Evolutionary conservation across 2,888 invertebrate species (phyloP).

Genomic region (Pristionchus mayeri): DNA sequence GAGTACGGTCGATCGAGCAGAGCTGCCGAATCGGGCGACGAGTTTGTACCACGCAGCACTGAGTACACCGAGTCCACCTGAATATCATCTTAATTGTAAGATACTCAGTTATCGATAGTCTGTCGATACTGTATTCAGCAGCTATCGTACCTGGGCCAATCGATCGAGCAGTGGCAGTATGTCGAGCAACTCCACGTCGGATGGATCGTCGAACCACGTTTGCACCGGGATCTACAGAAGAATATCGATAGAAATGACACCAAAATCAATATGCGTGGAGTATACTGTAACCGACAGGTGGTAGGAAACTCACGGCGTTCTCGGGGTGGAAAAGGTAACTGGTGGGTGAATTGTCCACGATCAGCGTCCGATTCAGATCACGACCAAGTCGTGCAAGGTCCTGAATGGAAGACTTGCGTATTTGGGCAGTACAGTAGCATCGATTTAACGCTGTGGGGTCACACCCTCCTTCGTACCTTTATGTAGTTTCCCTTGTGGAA

Average conservation of each 20-base stretch:
- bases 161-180: constrained; percentile 98
- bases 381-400: constrained; percentile 97
- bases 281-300: not conserved
- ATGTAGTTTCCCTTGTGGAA: constrained; percentile 99
- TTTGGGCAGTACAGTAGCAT: not conserved
- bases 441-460: too few relatives aligned
- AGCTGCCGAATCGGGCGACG: constrained; percentile 44
- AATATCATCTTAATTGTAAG: not conserved
- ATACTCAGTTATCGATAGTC: not conserved
- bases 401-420: constrained; percentile 74
- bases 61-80: constrained; percentile 49
- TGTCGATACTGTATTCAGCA: not conserved
- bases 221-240: constrained; percentile 88
- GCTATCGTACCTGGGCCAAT: constrained; percentile 78
- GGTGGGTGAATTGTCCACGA: constrained; percentile 99
- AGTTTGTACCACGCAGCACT: constrained; percentile 36
- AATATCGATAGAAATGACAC: not conserved
- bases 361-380: constrained; percentile 94
- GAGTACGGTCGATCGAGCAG: constrained; percentile 48
- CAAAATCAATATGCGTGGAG: too few relatives aligned
- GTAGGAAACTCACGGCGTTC: constrained; percentile 89
- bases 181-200: constrained; percentile 95
- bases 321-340: constrained; percentile 99
- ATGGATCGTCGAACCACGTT: constrained; percentile 99
- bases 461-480: constrained; percentile 83